Evolutionary conservation across 2,797 vertebrate genomes (phyloP), one percentile per base, ranked within the genome.

Genomic region (Caiman crocodilus): DNA sequence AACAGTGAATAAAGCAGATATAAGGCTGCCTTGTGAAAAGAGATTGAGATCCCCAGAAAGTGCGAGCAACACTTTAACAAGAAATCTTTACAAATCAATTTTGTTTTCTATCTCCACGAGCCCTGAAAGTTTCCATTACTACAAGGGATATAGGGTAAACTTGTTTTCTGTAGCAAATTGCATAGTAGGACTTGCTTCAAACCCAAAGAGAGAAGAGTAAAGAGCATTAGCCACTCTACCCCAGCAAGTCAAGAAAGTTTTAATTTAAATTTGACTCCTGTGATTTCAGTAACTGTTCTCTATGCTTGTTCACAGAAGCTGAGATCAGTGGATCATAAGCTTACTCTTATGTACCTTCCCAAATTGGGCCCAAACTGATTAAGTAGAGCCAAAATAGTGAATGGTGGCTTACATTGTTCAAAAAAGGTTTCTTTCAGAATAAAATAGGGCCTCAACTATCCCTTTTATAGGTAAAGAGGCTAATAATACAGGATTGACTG

Each of bases 401-500:
- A 65, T 10, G 5, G 11, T 81, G 30, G 61, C 30, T 21, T 79
- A 77, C 7, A 25, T 64, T 73, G 55, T 69, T 89, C 35, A 76
- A 81, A 63, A 3, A 3, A 2, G 15, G 56, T 35, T 88, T 25
- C 57, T 78, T 85, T 81, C 55, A 87, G 92, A 82, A 80, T 16
- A 76, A 84, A 73, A 32, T 12, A 71, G 10, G 9, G 55, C 60
- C 28, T 80, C 74, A 90, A 79, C 2, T 16, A 7, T 61, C 42
- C 56, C 80, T 32, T n/a, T 89, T 1, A 8, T 50, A 80, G 74
- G 74, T 63, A 81, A 25, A 85, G 15, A 86, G 86, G 76, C 42
- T 84, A 84, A 87, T 80, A 78, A 75, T 55, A 18, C 84, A 26
- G 86, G 80, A 89, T 69, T 58, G 50, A 57, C 79, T 90, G 60